A percentile compares a stretch with the other conserved stretches of the same genome.
phyloP scores from a whole-genome alignment of 2,113 vertebrate genomes.

The Choloepus hoffmanni region DNA sequence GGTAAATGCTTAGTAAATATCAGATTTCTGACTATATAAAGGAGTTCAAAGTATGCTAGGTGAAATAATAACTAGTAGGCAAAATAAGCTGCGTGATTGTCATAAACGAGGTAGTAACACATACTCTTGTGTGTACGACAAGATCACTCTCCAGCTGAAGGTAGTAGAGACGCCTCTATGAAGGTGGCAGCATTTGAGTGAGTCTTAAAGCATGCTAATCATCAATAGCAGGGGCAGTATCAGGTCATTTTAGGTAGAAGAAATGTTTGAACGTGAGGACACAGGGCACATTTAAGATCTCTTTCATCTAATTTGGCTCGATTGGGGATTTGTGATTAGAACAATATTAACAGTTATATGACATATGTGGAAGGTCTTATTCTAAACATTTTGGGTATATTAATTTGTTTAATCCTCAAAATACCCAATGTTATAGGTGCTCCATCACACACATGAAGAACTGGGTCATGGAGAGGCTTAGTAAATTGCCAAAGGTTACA shows the following conservation, averaged over 20 bases:
- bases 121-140: background rate
- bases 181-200: too few relatives aligned
- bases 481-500: background rate
- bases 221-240: too few relatives aligned
- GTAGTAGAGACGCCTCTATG: too few relatives aligned
- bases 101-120: background rate
- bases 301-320: background rate
- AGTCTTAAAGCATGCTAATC: too few relatives aligned
- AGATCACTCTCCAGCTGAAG: background rate
- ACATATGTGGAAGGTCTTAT: background rate
- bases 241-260: too few relatives aligned
- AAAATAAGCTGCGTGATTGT: background rate
- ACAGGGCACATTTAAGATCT: background rate
- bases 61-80: background rate
- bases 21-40: too few relatives aligned
- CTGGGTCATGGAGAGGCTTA: background rate
- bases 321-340: background rate
- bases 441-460: background rate
- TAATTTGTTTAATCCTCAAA: background rate
- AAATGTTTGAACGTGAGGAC: background rate
- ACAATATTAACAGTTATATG: background rate
- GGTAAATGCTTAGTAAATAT: too few relatives aligned
- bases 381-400: background rate
- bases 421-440: too few relatives aligned
- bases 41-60: too few relatives aligned